Evolutionary conservation across 2,113 vertebrate genomes (phyloP).

Genomic region (Ascaphus truei): DNA sequence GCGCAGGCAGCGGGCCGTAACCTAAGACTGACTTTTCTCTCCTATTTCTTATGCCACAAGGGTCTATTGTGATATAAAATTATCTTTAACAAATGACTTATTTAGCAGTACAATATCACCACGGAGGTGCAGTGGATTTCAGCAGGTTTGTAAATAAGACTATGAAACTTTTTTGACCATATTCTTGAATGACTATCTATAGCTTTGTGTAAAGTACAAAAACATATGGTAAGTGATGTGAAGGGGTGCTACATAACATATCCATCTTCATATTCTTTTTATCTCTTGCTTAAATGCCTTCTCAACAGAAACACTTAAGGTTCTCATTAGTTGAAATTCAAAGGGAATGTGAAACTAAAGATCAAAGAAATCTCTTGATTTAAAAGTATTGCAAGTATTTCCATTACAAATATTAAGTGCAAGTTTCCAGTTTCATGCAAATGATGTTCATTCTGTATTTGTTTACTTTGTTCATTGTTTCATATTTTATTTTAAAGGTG

Average conservation of each 20-base stretch:
- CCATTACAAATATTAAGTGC: constrained; percentile 51
- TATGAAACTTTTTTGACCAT: no score
- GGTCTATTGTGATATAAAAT: no score
- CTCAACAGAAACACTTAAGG: constrained; percentile 52
- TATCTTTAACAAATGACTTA: no score
- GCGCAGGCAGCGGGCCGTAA: no score
- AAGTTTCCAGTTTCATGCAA: constrained; percentile 47
- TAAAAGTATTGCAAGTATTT: constrained; percentile 61
- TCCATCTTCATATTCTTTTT: constrained; percentile 16
- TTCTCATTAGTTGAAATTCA: constrained; percentile 65
- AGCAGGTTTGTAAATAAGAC: no score
- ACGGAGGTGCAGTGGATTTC: no score
- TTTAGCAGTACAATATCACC: no score
- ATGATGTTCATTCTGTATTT: constrained; percentile 25
- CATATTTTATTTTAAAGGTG: not conserved
- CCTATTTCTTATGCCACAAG: no score
- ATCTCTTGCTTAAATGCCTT: constrained; percentile 57
- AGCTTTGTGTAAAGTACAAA: no score
- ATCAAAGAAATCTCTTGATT: constrained; percentile 67
- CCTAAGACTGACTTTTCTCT: no score
- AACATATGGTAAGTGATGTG: constrained; percentile 15
- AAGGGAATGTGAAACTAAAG: constrained; percentile 66
- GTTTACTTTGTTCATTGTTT: constrained; percentile 35
- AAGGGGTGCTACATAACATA: constrained; percentile 3
- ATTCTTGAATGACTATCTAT: no score